phyloP scores from a whole-genome alignment of 2,888 invertebrate species.

The Microctonus hyperodae region DNA sequence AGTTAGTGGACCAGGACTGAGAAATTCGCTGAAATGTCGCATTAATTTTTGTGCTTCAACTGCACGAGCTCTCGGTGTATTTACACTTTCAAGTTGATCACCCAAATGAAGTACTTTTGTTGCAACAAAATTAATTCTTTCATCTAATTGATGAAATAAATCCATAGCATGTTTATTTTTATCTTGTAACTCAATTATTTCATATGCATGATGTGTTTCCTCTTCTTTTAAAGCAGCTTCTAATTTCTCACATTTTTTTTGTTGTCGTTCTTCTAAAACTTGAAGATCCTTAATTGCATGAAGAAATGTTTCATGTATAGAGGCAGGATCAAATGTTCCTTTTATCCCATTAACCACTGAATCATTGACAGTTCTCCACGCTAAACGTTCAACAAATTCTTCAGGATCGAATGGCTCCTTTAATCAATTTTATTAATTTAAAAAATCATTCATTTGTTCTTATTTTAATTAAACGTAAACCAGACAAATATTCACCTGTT shows the following conservation, averaged over 20 bases:
- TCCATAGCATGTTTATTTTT: conserved; percentile 87
- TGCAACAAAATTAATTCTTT: conserved; percentile 95
- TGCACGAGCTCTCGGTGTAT: conserved; percentile 91
- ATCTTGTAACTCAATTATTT: conserved; percentile 83
- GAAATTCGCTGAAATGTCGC: conserved; percentile 90
- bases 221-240: conserved; percentile 86
- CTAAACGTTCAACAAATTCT: conserved; percentile 96
- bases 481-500: conserved; percentile 71
- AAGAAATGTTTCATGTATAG: conserved; percentile 90
- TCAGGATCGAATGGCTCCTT: conserved; percentile 97
- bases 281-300: conserved; percentile 87
- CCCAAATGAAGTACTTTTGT: conserved; percentile 98
- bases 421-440: no score
- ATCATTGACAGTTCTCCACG: conserved; percentile 88
- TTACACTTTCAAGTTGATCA: conserved; percentile 96
- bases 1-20: conserved; percentile 83
- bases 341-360: conserved; percentile 72
- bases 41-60: conserved; percentile 94
- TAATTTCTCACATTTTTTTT: conserved; percentile 83
- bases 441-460: neutral
- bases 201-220: conserved; percentile 81
- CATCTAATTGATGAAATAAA: conserved; percentile 91
- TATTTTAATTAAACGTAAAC: neutral
- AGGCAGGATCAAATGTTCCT: conserved; percentile 82
- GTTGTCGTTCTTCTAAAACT: conserved; percentile 83